phyloP scores from a whole-genome alignment of 2,797 vertebrate genomes.

The Loris lydekkerianus region DNA sequence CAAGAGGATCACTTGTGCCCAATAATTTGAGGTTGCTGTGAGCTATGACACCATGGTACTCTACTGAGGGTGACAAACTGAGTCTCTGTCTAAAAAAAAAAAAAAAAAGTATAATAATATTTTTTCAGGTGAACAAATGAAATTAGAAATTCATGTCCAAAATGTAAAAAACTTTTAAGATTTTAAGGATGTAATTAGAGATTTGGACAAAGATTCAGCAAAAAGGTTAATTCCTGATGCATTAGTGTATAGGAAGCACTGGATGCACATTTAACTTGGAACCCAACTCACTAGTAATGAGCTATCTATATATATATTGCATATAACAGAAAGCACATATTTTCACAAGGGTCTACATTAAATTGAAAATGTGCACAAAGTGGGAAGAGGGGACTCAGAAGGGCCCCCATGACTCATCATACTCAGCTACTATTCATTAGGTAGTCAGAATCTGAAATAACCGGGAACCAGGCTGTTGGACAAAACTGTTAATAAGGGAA shows the following conservation, averaged over 20 bases:
- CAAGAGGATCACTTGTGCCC: no score
- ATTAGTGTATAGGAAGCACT: neutral
- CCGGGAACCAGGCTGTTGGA: neutral
- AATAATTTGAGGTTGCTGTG: no score
- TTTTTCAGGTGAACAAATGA: constrained; percentile 29
- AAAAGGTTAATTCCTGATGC: neutral
- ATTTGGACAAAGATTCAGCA: neutral
- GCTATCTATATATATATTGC: neutral
- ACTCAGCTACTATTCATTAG: neutral
- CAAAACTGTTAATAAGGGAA: neutral
- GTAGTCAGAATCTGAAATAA: neutral
- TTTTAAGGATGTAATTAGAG: neutral
- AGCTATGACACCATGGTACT: no score
- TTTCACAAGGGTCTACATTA: neutral
- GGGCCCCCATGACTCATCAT: neutral
- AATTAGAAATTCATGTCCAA: neutral
- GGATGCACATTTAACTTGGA: neutral
- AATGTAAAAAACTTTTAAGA: neutral
- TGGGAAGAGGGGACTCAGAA: neutral
- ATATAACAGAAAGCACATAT: neutral
- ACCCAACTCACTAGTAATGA: neutral
- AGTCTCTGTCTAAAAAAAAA: neutral
- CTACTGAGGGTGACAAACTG: no score
- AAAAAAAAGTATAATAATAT: constrained; percentile 1
- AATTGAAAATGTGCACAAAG: neutral